Evolutionary conservation across 2,888 invertebrate genomes (phyloP).

Genomic region (Caradrina kadenii): DNA sequence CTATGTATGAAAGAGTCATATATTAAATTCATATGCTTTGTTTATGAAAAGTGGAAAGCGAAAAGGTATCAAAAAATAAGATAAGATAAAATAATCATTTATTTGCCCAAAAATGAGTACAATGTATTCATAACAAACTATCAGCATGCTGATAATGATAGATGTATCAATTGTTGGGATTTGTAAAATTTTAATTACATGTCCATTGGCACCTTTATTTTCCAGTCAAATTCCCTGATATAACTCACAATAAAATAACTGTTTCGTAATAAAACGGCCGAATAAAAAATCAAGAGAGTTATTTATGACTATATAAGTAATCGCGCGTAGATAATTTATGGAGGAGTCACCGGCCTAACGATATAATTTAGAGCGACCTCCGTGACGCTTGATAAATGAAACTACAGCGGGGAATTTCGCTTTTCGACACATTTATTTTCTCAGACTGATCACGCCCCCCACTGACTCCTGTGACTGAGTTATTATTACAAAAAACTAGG

Average conservation of each 20-base stretch:
- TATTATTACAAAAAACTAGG: constrained; percentile 43
- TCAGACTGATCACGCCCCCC: constrained; percentile 28
- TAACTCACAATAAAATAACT: constrained; percentile 7
- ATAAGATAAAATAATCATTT: too few relatives aligned
- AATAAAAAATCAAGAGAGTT: constrained; percentile 27
- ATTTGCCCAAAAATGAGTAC: too few relatives aligned
- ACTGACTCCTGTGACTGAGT: constrained; percentile 25
- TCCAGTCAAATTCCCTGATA: neutral
- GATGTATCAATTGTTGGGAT: neutral
- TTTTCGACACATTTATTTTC: constrained; percentile 62
- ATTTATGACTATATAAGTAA: constrained; percentile 51
- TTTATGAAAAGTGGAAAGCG: neutral
- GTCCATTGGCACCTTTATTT: neutral
- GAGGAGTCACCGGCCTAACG: constrained; percentile 52
- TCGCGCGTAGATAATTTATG: constrained; percentile 57
- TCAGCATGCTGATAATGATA: too few relatives aligned
- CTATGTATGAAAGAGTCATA: constrained; percentile 12
- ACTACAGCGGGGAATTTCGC: constrained; percentile 52
- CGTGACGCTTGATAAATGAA: constrained; percentile 63
- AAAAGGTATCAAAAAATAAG: too few relatives aligned
- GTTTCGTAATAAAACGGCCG: constrained; percentile 9
- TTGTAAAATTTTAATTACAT: constrained; percentile 7
- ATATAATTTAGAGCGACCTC: constrained; percentile 61
- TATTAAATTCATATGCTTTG: constrained; percentile 13
- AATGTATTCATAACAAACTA: too few relatives aligned